A percentile compares a stretch with the other conserved stretches of the same genome.
Conservation (phyloP, 2,888 invertebrate species). For the Athalia cordata region DNA sequence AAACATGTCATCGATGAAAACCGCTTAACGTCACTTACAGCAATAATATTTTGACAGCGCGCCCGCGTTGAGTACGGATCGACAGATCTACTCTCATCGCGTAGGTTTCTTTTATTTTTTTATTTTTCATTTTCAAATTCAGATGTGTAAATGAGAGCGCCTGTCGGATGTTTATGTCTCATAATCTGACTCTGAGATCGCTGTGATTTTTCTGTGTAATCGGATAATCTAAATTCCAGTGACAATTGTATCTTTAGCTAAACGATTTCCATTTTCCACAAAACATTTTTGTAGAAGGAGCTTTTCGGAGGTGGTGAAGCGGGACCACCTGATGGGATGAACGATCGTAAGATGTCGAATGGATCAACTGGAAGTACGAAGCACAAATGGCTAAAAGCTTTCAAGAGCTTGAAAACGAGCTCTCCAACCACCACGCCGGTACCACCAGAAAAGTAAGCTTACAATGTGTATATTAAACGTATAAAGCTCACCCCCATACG, state of each 20-base stretch:
- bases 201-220: background rate
- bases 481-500: background rate
- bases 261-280: background rate
- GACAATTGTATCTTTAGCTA: background rate
- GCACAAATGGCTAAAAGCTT: slow-evolving; percentile 98
- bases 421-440: slow-evolving; percentile 71
- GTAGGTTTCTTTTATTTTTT: too few species aligned
- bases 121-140: too few species aligned
- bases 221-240: background rate
- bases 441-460: slow-evolving; percentile 79
- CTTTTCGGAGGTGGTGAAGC: slow-evolving; percentile 77
- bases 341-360: slow-evolving; percentile 90
- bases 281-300: slow-evolving; percentile 81
- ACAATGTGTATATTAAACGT: background rate
- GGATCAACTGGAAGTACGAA: slow-evolving; percentile 93
- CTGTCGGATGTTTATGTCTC: too few species aligned
- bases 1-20: too few species aligned
- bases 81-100: too few species aligned
- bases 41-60: too few species aligned
- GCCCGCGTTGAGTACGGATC: too few species aligned
- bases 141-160: too few species aligned
- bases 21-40: too few species aligned
- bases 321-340: slow-evolving; percentile 77
- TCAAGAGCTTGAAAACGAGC: slow-evolving; percentile 93
- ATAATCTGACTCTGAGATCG: too few species aligned